These are phyloP conservation scores for Intellagama lesueurii DNA, from an alignment of 2,797 vertebrate genomes.

Conservation along the genomic window DNA sequence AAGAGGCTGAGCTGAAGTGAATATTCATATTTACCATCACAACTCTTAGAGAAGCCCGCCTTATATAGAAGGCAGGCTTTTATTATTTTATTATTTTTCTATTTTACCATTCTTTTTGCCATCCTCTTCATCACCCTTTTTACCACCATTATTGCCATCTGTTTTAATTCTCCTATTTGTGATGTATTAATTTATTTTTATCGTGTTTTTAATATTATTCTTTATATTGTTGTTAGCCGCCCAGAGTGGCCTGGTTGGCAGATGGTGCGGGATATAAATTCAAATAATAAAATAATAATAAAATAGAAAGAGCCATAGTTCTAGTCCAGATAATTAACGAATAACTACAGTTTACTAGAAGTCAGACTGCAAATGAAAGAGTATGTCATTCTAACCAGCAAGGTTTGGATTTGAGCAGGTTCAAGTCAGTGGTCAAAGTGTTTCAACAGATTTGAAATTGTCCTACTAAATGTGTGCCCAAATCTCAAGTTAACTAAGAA, in stretches of 20 bases:
- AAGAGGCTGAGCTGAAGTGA: not conserved
- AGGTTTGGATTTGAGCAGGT: not conserved
- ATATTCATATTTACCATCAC: not conserved
- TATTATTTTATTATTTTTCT: no score
- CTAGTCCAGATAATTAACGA: not conserved
- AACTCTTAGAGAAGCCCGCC: not conserved
- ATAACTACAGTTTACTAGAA: not conserved
- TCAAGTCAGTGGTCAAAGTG: not conserved
- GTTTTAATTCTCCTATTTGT: no score
- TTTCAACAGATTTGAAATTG: not conserved
- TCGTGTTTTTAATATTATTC: no score
- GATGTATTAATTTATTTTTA: no score
- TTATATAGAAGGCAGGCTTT: not conserved
- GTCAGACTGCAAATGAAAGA: constrained; percentile 9
- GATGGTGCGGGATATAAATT: no score
- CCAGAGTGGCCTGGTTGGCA: no score
- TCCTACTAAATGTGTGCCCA: not conserved
- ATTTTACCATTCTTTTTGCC: no score
- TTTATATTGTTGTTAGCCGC: no score
- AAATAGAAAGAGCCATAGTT: not conserved
- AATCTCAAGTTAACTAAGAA: not conserved
- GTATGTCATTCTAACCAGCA: not conserved
- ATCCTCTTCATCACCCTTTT: no score
- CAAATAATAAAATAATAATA: no score
- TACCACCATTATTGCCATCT: no score